These are phyloP conservation scores for Cryptus armator DNA, from an alignment of 2,888 invertebrate species.

Conservation along the genomic window DNA sequence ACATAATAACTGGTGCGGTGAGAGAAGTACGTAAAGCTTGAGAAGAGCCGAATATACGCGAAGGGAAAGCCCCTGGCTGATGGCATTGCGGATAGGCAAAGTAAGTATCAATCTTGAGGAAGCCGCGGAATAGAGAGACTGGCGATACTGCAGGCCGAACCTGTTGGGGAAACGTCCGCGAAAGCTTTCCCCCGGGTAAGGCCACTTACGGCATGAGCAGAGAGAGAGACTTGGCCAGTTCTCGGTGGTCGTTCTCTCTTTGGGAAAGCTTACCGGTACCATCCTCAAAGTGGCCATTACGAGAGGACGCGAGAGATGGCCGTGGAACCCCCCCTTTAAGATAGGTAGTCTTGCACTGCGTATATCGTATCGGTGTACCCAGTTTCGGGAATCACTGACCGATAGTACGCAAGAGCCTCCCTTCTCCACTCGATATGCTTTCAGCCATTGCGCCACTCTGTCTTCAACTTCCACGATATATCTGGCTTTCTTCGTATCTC, in stretches of 20 bases:
- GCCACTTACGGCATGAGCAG: constrained; percentile 79
- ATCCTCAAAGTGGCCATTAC: constrained; percentile 84
- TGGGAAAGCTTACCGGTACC: constrained; percentile 79
- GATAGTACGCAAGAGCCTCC: constrained; percentile 6
- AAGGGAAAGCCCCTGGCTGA: background rate
- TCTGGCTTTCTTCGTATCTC: constrained; percentile 49
- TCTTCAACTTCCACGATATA: constrained; percentile 38
- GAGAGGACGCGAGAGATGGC: constrained; percentile 70
- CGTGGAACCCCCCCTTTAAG: constrained; percentile 30
- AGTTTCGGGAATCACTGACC: constrained; percentile 36
- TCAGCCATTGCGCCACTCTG: constrained; percentile 27
- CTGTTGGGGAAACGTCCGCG: constrained; percentile 55
- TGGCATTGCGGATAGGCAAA: constrained; percentile 78
- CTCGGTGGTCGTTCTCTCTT: constrained; percentile 72
- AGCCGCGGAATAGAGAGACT: constrained; percentile 23
- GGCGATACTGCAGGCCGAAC: constrained; percentile 32
- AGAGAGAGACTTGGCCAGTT: constrained; percentile 38
- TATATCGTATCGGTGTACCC: constrained; percentile 33
- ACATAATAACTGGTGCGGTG: background rate
- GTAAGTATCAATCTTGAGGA: constrained; percentile 75
- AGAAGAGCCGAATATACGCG: background rate
- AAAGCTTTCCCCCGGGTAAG: constrained; percentile 77
- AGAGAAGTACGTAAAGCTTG: constrained; percentile 11
- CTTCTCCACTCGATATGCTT: background rate
- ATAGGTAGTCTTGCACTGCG: constrained; percentile 46